Conservation (phyloP, 2,113 vertebrate species). For the Prochilodus magdalenae region DNA sequence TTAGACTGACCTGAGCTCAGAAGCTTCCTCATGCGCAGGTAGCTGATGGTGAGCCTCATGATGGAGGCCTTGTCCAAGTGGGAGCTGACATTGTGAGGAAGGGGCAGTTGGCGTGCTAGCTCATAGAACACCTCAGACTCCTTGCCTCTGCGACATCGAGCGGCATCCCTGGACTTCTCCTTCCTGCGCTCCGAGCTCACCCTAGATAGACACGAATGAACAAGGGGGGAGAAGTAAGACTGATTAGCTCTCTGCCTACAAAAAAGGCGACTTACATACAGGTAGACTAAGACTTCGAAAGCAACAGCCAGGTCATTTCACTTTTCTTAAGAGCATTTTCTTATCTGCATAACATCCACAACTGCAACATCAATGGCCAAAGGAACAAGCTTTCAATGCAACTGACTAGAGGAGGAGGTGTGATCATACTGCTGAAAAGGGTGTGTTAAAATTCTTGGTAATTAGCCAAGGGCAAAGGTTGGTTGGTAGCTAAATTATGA, state of each 20-base stretch:
- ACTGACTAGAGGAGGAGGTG: conserved; percentile 15
- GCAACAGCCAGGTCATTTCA: not conserved
- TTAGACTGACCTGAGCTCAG: conserved; percentile 43
- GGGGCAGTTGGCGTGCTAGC: conserved; percentile 92
- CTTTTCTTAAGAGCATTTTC: not conserved
- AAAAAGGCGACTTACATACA: not conserved
- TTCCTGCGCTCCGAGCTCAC: conserved; percentile 75
- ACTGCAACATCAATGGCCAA: not conserved
- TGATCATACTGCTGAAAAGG: not conserved
- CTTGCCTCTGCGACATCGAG: conserved; percentile 92
- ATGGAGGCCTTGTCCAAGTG: conserved; percentile 98
- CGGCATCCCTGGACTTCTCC: conserved; percentile 97
- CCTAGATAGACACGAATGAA: conserved; percentile 36
- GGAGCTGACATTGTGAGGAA: conserved; percentile 93
- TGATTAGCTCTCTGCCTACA: not conserved
- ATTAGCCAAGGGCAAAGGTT: conserved; percentile 3
- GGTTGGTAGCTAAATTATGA: not conserved
- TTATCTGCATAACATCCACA: not conserved
- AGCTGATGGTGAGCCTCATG: conserved; percentile 95
- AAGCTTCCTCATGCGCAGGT: conserved; percentile 87
- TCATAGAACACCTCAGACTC: conserved; percentile 97
- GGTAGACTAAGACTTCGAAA: not conserved
- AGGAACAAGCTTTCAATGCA: not conserved
- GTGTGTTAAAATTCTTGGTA: conserved; percentile 10
- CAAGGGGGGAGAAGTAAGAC: not conserved